These are phyloP conservation scores for Drosophila paulistorum DNA, from an alignment of 1,140 invertebrate genomes.

Conservation along the genomic window DNA sequence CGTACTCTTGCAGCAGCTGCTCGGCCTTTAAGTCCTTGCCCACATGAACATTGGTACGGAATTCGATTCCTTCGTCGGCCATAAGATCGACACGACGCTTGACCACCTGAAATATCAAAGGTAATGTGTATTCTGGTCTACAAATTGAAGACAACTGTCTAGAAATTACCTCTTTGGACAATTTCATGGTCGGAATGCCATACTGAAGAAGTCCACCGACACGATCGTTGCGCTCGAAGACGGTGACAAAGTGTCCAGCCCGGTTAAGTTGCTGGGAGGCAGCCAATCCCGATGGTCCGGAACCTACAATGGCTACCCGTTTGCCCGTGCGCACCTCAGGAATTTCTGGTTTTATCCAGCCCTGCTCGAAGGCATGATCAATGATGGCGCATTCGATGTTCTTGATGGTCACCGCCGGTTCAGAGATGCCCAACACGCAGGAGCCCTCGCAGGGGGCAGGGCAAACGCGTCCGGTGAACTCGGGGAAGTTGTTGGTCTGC, in stretches of 20 bases:
- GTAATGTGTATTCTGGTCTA: not conserved
- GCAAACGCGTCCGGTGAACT: conserved; percentile 99
- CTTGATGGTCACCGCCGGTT: conserved; percentile 98
- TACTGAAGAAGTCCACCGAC: conserved; percentile 97
- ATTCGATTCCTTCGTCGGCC: conserved; percentile 94
- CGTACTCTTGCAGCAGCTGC: conserved; percentile 84
- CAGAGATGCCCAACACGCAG: conserved; percentile 98
- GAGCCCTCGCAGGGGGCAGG: conserved; percentile 99
- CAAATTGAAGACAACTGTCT: not conserved
- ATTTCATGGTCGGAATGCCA: conserved; percentile 99
- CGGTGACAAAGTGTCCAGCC: conserved; percentile 95
- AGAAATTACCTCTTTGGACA: conserved; percentile 88
- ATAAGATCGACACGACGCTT: conserved; percentile 94
- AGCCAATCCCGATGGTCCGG: conserved; percentile 97
- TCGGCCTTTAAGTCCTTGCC: conserved; percentile 94
- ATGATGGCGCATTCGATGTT: conserved; percentile 99
- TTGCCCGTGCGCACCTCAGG: conserved; percentile 89
- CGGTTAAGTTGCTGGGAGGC: conserved; percentile 98
- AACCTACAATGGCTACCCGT: conserved; percentile 96
- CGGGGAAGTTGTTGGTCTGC: conserved; percentile 99
- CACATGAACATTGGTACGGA: conserved; percentile 95
- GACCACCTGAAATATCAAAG: conserved; percentile 86
- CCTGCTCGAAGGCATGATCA: conserved; percentile 98
- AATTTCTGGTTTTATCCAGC: conserved; percentile 94
- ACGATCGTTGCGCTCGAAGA: conserved; percentile 98